A percentile compares a stretch with the other conserved stretches of the same genome.
These are phyloP conservation scores for Lomographa bimaculata DNA, from an alignment of 2,888 invertebrate species.

Conservation along the genomic window DNA sequence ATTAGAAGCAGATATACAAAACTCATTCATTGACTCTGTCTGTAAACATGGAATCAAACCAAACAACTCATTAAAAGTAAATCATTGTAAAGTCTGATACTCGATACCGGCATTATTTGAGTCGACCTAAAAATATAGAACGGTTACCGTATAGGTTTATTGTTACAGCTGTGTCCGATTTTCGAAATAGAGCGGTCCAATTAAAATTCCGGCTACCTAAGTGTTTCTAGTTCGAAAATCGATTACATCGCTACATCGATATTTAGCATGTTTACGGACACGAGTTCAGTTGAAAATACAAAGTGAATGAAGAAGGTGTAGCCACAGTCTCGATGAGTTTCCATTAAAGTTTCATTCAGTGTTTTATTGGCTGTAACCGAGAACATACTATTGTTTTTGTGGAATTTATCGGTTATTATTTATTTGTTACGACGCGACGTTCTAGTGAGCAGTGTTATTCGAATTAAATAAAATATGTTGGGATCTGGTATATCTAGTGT, in stretches of 20 bases:
- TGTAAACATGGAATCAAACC: conserved; percentile 7
- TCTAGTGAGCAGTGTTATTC: no score
- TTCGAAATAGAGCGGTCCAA: conserved; percentile 3
- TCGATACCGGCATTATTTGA: no score
- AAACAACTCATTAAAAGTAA: conserved; percentile 12
- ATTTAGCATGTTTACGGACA: conserved; percentile 19
- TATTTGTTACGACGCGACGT: no score
- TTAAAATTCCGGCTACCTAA: conserved; percentile 4
- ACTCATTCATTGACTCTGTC: no score
- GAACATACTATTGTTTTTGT: no score
- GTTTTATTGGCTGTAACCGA: no score
- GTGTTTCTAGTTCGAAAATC: conserved; percentile 9
- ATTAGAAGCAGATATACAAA: conserved; percentile 1
- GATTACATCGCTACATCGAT: conserved; percentile 16
- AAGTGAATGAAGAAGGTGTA: neutral
- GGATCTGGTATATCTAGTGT: no score
- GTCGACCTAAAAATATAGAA: neutral
- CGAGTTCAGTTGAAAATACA: conserved; percentile 21
- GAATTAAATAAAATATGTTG: no score
- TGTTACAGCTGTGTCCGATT: conserved; percentile 1
- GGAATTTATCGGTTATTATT: no score
- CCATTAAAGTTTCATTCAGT: neutral
- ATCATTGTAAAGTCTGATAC: neutral
- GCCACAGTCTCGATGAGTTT: no score
- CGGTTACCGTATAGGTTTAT: neutral